These are phyloP conservation scores for Pammene fasciana DNA, from an alignment of 2,888 invertebrate species.

Conservation along the genomic window DNA sequence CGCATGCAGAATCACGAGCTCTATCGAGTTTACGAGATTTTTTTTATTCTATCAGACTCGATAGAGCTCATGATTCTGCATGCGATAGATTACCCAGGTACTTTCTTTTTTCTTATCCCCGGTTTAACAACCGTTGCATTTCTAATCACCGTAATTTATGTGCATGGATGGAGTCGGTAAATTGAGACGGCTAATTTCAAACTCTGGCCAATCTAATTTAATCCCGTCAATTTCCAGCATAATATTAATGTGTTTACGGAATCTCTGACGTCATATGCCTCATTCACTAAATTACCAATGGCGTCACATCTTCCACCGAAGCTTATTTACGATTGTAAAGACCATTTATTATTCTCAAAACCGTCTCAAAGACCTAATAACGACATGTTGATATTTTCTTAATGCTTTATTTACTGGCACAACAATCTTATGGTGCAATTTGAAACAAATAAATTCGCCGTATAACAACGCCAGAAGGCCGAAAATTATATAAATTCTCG, in stretches of 20 bases:
- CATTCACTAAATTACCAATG: conserved; percentile 37
- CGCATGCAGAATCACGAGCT: too few relatives aligned
- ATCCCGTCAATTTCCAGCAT: conserved; percentile 22
- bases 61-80: too few relatives aligned
- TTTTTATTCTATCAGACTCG: too few relatives aligned
- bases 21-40: too few relatives aligned
- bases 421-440: conserved; percentile 8
- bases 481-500: conserved; percentile 49
- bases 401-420: not conserved
- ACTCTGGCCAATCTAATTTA: conserved; percentile 31
- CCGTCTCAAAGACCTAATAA: conserved; percentile 31
- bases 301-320: conserved; percentile 37
- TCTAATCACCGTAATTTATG: too few relatives aligned
- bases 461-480: conserved; percentile 51
- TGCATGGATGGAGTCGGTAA: not conserved
- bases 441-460: conserved; percentile 16
- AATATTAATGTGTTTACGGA: conserved; percentile 29
- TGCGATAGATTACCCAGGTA: too few relatives aligned
- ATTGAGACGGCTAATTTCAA: conserved; percentile 13
- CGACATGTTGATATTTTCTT: conserved; percentile 24
- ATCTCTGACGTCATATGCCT: conserved; percentile 39
- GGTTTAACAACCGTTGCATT: too few relatives aligned
- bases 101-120: too few relatives aligned
- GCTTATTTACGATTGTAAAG: conserved; percentile 34
- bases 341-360: conserved; percentile 29